Conservation (phyloP, 2,888 invertebrate species). For the Tachina grossa region DNA sequence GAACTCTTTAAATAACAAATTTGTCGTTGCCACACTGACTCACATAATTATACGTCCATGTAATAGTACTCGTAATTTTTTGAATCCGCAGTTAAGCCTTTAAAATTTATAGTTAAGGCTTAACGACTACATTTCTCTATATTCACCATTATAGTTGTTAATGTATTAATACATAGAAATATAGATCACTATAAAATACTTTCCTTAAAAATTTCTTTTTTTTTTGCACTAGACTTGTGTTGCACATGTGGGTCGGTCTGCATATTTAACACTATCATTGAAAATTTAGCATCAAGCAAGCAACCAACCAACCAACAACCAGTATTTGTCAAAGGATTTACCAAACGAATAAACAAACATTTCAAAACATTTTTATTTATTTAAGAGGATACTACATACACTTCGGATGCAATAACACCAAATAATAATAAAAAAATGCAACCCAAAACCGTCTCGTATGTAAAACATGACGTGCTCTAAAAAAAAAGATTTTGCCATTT, state of each 20-base stretch:
- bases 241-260: conserved; percentile 7
- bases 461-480: conserved; percentile 33
- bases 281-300: conserved; percentile 22
- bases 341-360: conserved; percentile 61
- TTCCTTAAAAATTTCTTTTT: background rate
- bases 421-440: conserved; percentile 13
- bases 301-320: conserved; percentile 16
- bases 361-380: conserved; percentile 53
- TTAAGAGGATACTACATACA: conserved; percentile 17
- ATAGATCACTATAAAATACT: conserved; percentile 21
- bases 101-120: background rate
- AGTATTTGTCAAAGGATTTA: conserved; percentile 56
- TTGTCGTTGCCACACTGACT: background rate
- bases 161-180: conserved; percentile 30
- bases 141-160: conserved; percentile 7
- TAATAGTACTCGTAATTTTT: background rate
- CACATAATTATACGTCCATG: background rate
- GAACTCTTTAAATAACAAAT: background rate
- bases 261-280: conserved; percentile 34
- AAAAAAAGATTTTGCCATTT: conserved; percentile 44
- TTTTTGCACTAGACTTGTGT: background rate
- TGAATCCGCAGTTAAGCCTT: background rate
- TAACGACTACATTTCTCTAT: background rate
- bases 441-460: conserved; percentile 23
- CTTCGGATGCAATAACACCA: conserved; percentile 10